phyloP scores from a whole-genome alignment of 2,797 vertebrate species.

The Uromys caudimaculatus region DNA sequence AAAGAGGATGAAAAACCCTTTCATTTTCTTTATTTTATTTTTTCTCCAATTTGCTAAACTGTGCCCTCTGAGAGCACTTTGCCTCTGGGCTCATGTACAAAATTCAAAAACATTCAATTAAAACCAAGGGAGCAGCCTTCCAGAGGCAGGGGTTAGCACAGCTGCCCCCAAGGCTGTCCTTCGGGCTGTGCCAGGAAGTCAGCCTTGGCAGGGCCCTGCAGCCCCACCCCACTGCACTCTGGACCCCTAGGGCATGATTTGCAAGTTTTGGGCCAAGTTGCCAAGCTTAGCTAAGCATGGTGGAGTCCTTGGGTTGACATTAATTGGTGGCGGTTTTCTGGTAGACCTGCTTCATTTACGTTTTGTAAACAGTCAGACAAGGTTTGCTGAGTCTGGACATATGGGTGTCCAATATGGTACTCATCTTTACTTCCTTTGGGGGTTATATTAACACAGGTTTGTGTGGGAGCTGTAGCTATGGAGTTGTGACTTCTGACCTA shows the following conservation, averaged over 20 bases:
- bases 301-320: accelerated
- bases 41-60: conserved; percentile 54
- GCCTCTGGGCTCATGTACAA: conserved; percentile 53
- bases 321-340: neutral
- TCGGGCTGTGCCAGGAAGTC: accelerated
- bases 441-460: accelerated
- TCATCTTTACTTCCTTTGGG: neutral
- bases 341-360: accelerated
- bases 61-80: neutral
- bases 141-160: accelerated
- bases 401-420: accelerated
- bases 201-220: accelerated
- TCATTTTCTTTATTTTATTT: conserved; percentile 13
- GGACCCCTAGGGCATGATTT: neutral
- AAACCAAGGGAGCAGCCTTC: neutral
- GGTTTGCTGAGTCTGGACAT: accelerated
- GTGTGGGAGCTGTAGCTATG: accelerated
- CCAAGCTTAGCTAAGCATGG: neutral
- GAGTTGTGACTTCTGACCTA: accelerated
- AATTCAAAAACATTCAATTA: conserved; percentile 69
- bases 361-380: neutral
- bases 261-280: neutral
- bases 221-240: accelerated
- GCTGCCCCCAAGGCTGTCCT: neutral
- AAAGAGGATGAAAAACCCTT: neutral